Conservation (phyloP, 2,888 invertebrate species). For the Dasysyrphus albostriatus region DNA sequence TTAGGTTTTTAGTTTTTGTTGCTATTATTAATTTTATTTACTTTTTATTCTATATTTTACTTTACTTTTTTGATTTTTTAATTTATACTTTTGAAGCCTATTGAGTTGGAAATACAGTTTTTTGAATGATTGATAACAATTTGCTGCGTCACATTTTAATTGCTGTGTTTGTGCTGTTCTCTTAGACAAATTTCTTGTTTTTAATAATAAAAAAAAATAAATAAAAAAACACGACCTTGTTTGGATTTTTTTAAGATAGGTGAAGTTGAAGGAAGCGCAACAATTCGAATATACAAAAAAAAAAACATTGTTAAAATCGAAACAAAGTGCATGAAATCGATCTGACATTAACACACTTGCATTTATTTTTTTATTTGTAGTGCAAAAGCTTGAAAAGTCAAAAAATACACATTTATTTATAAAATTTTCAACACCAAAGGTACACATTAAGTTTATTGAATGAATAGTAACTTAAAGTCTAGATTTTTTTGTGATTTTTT, state of each 20-base stretch:
- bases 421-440: not conserved
- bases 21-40: constrained; percentile 18
- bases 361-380: constrained; percentile 4
- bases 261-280: constrained; percentile 31
- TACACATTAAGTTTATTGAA: not conserved
- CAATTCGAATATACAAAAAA: constrained; percentile 23
- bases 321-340: constrained; percentile 45
- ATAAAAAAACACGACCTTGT: constrained; percentile 2
- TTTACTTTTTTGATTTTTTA: not conserved
- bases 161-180: constrained; percentile 66
- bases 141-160: constrained; percentile 63
- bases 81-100: constrained; percentile 40
- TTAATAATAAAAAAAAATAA: constrained; percentile 22
- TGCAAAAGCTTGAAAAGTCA: not conserved
- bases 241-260: constrained; percentile 31
- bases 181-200: constrained; percentile 46
- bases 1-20: constrained; percentile 26
- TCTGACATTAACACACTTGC: constrained; percentile 47
- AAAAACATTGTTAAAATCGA: not conserved
- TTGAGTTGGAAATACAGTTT: constrained; percentile 52
- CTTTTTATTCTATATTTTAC: not conserved
- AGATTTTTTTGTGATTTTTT: too few species aligned
- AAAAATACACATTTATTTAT: not conserved
- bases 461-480: not conserved
- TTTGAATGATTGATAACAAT: constrained; percentile 62